Evolutionary conservation across 2,113 vertebrate genomes (phyloP).

Genomic region (Psilopogon haemacephalus): DNA sequence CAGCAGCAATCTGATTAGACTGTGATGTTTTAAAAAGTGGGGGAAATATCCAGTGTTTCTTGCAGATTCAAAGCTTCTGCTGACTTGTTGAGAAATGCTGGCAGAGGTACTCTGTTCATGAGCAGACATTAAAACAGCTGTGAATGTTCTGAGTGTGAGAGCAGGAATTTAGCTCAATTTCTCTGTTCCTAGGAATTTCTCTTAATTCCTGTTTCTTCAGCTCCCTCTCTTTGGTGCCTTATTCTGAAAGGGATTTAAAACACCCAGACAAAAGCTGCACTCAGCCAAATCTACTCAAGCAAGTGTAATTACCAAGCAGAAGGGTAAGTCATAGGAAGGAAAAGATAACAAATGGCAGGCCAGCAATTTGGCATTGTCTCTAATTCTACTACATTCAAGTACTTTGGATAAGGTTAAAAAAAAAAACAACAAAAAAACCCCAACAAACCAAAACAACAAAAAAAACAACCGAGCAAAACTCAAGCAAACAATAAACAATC

Average conservation of each 20-base stretch:
- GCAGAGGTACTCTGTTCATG: not conserved
- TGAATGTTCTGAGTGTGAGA: not conserved
- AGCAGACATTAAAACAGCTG: not conserved
- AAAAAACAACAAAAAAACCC: not conserved
- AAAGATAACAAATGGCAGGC: not conserved
- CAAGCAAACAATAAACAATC: not conserved
- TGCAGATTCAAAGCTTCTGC: not conserved
- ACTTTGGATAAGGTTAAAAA: not conserved
- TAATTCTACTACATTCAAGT: not conserved
- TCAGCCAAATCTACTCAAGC: not conserved
- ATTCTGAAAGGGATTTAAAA: not conserved
- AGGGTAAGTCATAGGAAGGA: not conserved
- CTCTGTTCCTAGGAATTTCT: not conserved
- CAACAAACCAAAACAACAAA: not conserved
- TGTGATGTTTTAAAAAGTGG: not conserved
- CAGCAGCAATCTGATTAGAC: not conserved
- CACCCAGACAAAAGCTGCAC: not conserved
- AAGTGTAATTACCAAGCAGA: not conserved
- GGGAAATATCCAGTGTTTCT: not conserved
- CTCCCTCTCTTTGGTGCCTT: not conserved
- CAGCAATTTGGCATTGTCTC: not conserved
- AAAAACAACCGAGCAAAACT: not conserved
- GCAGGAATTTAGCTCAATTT: not conserved
- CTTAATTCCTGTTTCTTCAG: not conserved
- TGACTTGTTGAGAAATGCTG: not conserved